A percentile compares a stretch with the other conserved stretches of the same genome.
Evolutionary conservation across 2,888 invertebrate genomes (phyloP).

Genomic region (Andrena chrysosceles): DNA sequence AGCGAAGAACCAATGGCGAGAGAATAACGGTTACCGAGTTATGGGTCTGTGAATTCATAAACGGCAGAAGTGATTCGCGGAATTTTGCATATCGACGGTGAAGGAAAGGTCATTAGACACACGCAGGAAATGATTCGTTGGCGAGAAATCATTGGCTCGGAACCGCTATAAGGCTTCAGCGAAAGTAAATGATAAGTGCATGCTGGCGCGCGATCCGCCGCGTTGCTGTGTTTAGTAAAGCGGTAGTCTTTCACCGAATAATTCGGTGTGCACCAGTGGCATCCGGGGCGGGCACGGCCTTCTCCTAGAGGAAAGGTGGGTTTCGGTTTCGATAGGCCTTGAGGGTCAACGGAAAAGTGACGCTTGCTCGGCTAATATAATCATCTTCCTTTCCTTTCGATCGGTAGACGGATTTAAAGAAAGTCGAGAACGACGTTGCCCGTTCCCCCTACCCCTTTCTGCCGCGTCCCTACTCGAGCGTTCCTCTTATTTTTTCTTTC

Average conservation of each 20-base stretch:
- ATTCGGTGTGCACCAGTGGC: slow-evolving; percentile 31
- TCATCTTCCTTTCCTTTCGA: slow-evolving; percentile 62
- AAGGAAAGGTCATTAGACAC: slow-evolving; percentile 50
- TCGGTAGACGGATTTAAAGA: slow-evolving; percentile 65
- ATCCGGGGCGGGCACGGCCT: slow-evolving; percentile 54
- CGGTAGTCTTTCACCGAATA: slow-evolving; percentile 70
- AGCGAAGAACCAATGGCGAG: not conserved
- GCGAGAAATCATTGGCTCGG: slow-evolving; percentile 56
- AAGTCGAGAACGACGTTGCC: slow-evolving; percentile 60
- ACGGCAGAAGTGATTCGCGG: slow-evolving; percentile 1
- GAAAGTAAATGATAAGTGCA: slow-evolving; percentile 67
- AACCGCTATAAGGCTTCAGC: slow-evolving; percentile 57
- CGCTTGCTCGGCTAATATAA: slow-evolving; percentile 57
- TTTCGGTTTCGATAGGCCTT: slow-evolving; percentile 75
- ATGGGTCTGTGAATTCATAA: not conserved
- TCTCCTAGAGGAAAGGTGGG: slow-evolving; percentile 63
- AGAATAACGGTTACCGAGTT: not conserved
- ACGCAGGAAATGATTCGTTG: slow-evolving; percentile 62
- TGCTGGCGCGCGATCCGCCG: not conserved
- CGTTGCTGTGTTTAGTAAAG: slow-evolving; percentile 20
- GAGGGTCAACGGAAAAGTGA: slow-evolving; percentile 74
- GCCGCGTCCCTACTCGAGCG: slow-evolving; percentile 22
- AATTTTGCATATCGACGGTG: slow-evolving; percentile 27
- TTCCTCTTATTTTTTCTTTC: slow-evolving; percentile 18
- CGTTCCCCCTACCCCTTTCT: slow-evolving; percentile 21